These are phyloP conservation scores for Drosophila lutescens DNA, from an alignment of 2,888 invertebrate species.

Conservation along the genomic window DNA sequence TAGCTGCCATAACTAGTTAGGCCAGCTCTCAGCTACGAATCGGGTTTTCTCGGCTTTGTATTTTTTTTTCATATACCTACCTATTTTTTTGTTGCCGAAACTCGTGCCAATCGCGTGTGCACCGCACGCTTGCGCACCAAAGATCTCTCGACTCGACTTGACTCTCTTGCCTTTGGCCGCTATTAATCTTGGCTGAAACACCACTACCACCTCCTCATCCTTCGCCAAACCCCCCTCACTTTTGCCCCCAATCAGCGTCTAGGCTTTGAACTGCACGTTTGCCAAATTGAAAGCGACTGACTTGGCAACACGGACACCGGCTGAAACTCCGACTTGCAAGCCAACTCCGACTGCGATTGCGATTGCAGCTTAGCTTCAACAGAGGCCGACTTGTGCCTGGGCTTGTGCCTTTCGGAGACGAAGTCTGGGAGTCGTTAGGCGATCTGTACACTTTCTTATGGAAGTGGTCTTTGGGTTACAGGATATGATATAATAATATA, in stretches of 20 bases:
- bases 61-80: too few relatives aligned
- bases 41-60: conserved; percentile 17
- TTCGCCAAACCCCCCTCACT: conserved; percentile 59
- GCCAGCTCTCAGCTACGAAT: conserved; percentile 41
- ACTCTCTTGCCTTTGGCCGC: conserved; percentile 55
- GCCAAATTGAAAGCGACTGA: conserved; percentile 80
- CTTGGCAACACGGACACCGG: conserved; percentile 41
- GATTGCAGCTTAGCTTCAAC: conserved; percentile 29
- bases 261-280: conserved; percentile 78
- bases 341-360: conserved; percentile 24
- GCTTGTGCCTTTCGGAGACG: conserved; percentile 62
- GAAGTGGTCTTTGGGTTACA: background rate
- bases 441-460: background rate
- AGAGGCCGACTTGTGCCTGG: conserved; percentile 64
- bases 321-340: conserved; percentile 34
- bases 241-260: conserved; percentile 77
- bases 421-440: conserved; percentile 31
- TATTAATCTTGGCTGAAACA: conserved; percentile 70
- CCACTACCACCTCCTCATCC: conserved; percentile 19
- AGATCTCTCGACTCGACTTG: conserved; percentile 51
- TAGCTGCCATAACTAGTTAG: conserved; percentile 63
- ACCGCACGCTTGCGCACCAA: conserved; percentile 79
- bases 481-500: too few relatives aligned
- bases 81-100: conserved; percentile 52
- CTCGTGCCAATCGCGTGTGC: conserved; percentile 85